These are phyloP conservation scores for Tachysurus vachellii DNA, from an alignment of 2,113 vertebrate genomes.

Conservation along the genomic window DNA sequence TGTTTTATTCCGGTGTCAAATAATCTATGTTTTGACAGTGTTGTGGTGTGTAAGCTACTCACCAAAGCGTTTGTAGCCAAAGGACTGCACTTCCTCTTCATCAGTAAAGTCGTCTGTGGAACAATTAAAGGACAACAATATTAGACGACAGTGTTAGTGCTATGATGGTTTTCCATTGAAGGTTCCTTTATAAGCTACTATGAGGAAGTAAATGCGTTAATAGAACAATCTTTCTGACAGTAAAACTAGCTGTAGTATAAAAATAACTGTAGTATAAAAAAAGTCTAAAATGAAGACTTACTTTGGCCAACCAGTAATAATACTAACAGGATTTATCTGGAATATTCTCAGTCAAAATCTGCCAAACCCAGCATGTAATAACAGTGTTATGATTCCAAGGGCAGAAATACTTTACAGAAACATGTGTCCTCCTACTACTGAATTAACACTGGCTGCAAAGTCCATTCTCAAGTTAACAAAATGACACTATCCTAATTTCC, in stretches of 20 bases:
- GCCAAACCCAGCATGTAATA: conserved; percentile 23
- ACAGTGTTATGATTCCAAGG: conserved; percentile 25
- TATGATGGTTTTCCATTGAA: neutral
- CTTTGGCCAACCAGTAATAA: conserved; percentile 20
- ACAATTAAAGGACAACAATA: conserved; percentile 43
- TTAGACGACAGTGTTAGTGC: conserved; percentile 4
- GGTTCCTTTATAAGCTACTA: neutral
- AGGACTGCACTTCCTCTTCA: conserved; percentile 98
- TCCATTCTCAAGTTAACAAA: conserved; percentile 43
- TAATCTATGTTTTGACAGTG: neutral
- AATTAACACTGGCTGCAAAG: conserved; percentile 35
- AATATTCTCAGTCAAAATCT: neutral
- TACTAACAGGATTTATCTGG: conserved; percentile 11
- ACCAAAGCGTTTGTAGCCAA: conserved; percentile 98
- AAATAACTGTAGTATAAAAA: neutral
- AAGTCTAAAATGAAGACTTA: conserved; percentile 7
- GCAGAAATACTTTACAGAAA: conserved; percentile 32
- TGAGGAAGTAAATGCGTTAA: neutral
- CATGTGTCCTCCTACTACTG: conserved; percentile 31
- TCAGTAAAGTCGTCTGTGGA: conserved; percentile 90
- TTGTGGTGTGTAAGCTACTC: conserved; percentile 67
- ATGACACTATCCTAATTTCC: conserved; percentile 42
- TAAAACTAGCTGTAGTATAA: neutral
- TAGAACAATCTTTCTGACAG: neutral
- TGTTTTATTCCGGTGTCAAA: neutral